Evolutionary conservation across 2,797 vertebrate genomes (phyloP), one percentile per base, ranked within the genome.

Genomic region (Momotus momota): DNA sequence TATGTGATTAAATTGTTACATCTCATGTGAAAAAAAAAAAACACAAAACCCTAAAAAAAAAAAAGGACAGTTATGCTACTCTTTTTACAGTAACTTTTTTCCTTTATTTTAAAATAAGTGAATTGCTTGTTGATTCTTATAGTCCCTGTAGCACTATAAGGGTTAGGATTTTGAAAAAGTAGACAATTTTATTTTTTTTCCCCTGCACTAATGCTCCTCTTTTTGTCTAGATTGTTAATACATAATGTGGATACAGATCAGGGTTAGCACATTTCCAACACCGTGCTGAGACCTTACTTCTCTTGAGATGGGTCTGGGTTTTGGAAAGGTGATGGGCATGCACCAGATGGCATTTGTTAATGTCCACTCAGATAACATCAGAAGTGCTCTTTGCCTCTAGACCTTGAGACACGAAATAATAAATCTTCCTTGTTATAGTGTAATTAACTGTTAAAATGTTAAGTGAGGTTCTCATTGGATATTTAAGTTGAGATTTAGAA

Each of bases 391-490:
- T 65, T 61, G 48, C 57, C 75, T 66, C 65, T 55, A 29, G 83
- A 90, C 60, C 86, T 54, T 67, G 29, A 95, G 54, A 62, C 45
- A 38, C 31, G 43, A 73, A 93, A 73, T n/a, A 83, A 78, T 90
- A 82, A 33, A 88, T 93, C 43, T 77, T 60, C 75, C 52, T 48
- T 49, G 8, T 88, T 92, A 12, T 51, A 41, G 57, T 70, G 91
- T 83, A 81, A 77, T 92, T 86, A 94, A 90, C 26, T 55, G 20
- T 51, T 61, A 52, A 60, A 67, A 81, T 51, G 35, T 74, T 46
- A 69, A 52, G 43, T 25, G 69, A 51, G n/a, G 35, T 35, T 35
- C 61, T 80, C 10, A 0, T 13, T 74, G 40, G 52, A 41, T 89
- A 67, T 16, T 81, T 90, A 7, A 49, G 46, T 20, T 38, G 69